These are phyloP conservation scores for Origma solitaria DNA, from an alignment of 2,113 vertebrate genomes.

Conservation along the genomic window DNA sequence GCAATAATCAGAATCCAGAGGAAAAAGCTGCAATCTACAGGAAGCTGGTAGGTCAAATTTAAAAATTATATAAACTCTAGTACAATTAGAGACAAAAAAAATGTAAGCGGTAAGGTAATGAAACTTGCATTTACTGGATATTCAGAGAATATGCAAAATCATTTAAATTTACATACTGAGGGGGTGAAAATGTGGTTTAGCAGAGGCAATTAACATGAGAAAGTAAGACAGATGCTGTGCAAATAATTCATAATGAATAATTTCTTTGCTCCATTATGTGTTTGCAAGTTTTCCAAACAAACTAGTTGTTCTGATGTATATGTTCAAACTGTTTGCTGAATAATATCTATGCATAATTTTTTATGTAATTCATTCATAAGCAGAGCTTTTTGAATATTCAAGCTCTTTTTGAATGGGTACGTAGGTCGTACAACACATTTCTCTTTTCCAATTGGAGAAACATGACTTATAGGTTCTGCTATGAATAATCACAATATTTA, in stretches of 20 bases:
- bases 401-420: constrained; percentile 20
- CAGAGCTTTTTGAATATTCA: constrained; percentile 56
- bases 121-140: constrained; percentile 54
- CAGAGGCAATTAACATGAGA: constrained; percentile 62
- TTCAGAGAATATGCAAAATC: constrained; percentile 62
- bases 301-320: constrained; percentile 64
- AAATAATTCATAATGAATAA: constrained; percentile 68
- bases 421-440: constrained; percentile 35
- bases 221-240: constrained; percentile 62
- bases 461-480: constrained; percentile 48
- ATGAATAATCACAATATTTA: constrained; percentile 62
- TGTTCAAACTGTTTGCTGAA: constrained; percentile 61
- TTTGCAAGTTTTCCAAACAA: constrained; percentile 65
- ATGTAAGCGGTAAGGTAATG: constrained; percentile 2
- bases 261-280: constrained; percentile 59
- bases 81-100: constrained; percentile 31
- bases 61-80: constrained; percentile 22
- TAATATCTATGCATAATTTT: constrained; percentile 55
- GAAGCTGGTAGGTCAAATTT: constrained; percentile 26
- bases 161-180: constrained; percentile 59
- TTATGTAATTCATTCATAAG: constrained; percentile 58
- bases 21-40: constrained; percentile 1
- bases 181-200: constrained; percentile 53
- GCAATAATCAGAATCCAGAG: background rate
- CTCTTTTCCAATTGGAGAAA: constrained; percentile 30